These are phyloP conservation scores for Dipodomys ordii DNA, from an alignment of 2,113 vertebrate species.

Conservation along the genomic window DNA sequence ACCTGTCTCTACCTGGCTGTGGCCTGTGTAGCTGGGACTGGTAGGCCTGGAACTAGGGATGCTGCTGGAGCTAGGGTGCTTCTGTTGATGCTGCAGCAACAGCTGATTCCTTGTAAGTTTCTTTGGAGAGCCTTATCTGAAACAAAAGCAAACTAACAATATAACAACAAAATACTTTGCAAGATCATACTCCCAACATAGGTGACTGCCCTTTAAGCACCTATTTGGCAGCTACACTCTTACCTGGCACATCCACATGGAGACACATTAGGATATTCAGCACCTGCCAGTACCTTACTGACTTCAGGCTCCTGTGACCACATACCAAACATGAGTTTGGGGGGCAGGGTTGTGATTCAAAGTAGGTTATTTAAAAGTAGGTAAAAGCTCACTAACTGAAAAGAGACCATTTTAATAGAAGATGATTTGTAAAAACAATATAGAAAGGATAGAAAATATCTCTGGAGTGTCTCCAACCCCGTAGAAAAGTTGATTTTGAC, in stretches of 20 bases:
- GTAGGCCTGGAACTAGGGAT: too few relatives aligned
- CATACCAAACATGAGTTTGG: background rate
- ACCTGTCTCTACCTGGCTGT: too few relatives aligned
- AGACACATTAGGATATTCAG: background rate
- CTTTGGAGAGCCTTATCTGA: background rate
- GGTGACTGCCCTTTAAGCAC: background rate
- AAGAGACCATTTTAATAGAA: background rate
- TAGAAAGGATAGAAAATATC: background rate
- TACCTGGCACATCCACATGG: background rate
- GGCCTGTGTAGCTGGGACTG: too few relatives aligned
- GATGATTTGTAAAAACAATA: background rate
- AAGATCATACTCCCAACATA: too few relatives aligned
- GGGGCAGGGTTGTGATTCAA: background rate
- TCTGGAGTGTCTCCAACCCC: background rate
- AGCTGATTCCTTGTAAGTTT: too few relatives aligned
- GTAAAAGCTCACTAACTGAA: background rate
- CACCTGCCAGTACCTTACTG: background rate
- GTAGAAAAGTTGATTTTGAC: background rate
- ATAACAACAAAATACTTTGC: background rate
- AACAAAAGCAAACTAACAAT: background rate
- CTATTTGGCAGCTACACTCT: too few relatives aligned
- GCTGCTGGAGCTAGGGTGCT: too few relatives aligned
- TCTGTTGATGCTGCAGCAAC: too few relatives aligned
- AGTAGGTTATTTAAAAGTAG: background rate
- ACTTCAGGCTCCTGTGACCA: too few relatives aligned